Evolutionary conservation across 2,113 vertebrate species (phyloP), one percentile per base, ranked within the genome.

Genomic region (Protomyctophum bolini): DNA sequence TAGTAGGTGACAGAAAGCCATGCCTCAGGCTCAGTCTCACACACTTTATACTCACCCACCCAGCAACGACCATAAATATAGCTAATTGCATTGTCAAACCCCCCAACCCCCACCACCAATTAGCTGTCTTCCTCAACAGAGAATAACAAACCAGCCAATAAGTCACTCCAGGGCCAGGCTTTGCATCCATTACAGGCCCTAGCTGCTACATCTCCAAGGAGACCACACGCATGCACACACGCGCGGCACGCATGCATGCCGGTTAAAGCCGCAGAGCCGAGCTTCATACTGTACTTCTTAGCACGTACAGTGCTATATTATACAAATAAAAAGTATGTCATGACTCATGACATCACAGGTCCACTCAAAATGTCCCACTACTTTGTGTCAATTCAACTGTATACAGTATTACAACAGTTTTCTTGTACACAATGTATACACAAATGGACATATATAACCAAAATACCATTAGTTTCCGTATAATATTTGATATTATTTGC

Each of bases 81-180:
- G 76, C 80, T 92, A 88, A 91, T 87, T 91, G 82, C 80, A 73
- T 69, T 62, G 80, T 6, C 76, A 86, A 83, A 1, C 8, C 33
- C 33, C 33, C 33, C 33, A 21, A 21, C 21, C 21, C 21, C 33
- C 33, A 21, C 21, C 21, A 41, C 33, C 33, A 41, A 41, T 41
- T 41, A 41, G 5, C 33, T 21, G 21, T 21, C 21, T 21, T 21
- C 76, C 63, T 84, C 80, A 80, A 65, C 66, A 41, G 86, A 75
- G 68, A 85, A 88, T 85, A 85, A 84, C 86, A 86, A 92, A 87
- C 83, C 21, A 84, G 79, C 82, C 85, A 21, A 21, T 21, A 21
- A 21, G 1, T 21, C 21, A 21, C 21, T 66, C 10, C 6, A 70
- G 67, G 21, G 64, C 10, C 6, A 70, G 67, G 21, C 76, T 14